These are phyloP conservation scores for Trissolcus japonicus DNA, from an alignment of 2,888 invertebrate species.

Conservation along the genomic window DNA sequence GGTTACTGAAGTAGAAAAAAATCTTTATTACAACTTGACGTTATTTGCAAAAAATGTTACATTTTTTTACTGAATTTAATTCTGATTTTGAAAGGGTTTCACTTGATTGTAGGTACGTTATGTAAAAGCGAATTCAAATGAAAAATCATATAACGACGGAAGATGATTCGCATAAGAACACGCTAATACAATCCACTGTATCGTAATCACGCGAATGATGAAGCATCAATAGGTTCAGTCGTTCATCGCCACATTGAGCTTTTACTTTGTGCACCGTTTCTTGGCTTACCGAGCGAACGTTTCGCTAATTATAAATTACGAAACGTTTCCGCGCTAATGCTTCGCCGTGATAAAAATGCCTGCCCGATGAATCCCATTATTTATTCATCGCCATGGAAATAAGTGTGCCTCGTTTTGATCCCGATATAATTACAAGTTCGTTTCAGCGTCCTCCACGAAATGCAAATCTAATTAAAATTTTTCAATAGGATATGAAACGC, in stretches of 20 bases:
- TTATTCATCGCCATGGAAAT: constrained; percentile 27
- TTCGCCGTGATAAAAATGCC: constrained; percentile 35
- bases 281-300: constrained; percentile 45
- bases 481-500: neutral
- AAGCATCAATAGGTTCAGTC: constrained; percentile 41
- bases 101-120: neutral
- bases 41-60: neutral
- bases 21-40: neutral
- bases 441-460: neutral
- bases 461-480: constrained; percentile 7
- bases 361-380: constrained; percentile 26
- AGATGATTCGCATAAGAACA: too few species aligned
- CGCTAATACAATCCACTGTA: constrained; percentile 50
- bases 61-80: neutral
- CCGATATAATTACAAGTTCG: neutral
- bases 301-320: constrained; percentile 57
- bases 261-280: constrained; percentile 50
- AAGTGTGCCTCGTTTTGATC: neutral
- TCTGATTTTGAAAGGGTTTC: neutral
- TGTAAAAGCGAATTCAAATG: too few species aligned
- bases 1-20: neutral
- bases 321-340: constrained; percentile 44
- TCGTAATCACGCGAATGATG: constrained; percentile 47
- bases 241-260: constrained; percentile 51
- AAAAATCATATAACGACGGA: too few species aligned